Evolutionary conservation across 2,888 invertebrate species (phyloP).

Genomic region (Danaus chrysippus): DNA sequence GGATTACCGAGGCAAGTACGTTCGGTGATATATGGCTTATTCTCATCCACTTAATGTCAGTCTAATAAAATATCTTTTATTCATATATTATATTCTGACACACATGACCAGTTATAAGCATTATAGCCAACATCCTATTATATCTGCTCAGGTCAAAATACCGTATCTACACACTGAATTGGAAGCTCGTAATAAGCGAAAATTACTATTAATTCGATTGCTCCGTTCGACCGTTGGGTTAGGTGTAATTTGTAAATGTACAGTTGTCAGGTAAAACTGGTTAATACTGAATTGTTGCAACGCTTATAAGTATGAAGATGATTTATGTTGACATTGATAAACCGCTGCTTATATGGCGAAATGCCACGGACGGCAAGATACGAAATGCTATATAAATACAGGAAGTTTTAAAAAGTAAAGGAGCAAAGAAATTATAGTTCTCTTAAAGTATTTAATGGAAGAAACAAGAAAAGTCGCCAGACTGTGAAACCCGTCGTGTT

Average conservation of each 20-base stretch:
- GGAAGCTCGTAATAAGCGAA: constrained; percentile 41
- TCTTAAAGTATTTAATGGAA: too few relatives aligned
- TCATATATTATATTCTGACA: too few relatives aligned
- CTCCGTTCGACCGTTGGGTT: constrained; percentile 32
- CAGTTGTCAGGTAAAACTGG: constrained; percentile 30
- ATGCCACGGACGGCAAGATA: background rate
- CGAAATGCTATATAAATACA: background rate
- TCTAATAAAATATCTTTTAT: too few relatives aligned
- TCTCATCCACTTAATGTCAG: too few relatives aligned
- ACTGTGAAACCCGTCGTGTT: background rate
- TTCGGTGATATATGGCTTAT: too few relatives aligned
- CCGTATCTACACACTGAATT: constrained; percentile 26
- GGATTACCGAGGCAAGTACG: too few relatives aligned
- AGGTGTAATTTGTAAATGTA: constrained; percentile 36
- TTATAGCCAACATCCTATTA: too few relatives aligned
- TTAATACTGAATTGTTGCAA: constrained; percentile 23
- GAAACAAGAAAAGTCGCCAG: too few relatives aligned
- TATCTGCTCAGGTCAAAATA: background rate
- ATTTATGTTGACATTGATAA: constrained; percentile 6
- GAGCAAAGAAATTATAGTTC: too few relatives aligned
- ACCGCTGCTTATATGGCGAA: background rate
- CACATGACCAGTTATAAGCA: too few relatives aligned
- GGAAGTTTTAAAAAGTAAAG: too few relatives aligned
- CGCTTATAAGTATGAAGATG: constrained; percentile 8
- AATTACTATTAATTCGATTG: constrained; percentile 49